Evolutionary conservation across 2,113 vertebrate species (phyloP), one percentile per base, ranked within the genome.

Genomic region (Sisor rabdophorus): DNA sequence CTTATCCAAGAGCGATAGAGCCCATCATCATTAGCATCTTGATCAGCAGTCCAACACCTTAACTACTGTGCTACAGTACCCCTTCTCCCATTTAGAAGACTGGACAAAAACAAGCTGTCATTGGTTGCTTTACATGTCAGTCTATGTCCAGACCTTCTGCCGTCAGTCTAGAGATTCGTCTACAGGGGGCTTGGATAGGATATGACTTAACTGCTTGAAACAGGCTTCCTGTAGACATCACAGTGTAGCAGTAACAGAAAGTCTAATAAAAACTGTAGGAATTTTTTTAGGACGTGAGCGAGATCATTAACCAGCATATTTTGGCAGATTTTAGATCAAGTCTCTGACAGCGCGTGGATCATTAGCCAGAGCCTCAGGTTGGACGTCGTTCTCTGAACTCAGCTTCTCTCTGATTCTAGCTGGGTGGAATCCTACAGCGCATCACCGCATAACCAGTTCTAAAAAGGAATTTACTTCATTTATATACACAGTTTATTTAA

Each of bases 281-380:
- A 17, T 44, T 44, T 53, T 44, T 53, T n/a, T 12, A 20, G 55
- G 59, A 7, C 1, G 47, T 53, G 44, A 52, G 32, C 30, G 40
- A 68, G 20, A 71, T 71, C 56, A 54, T 44, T 78, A 78, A 61
- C 22, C 30, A 63, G 47, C 40, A 52, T 63, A 71, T 36, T 63
- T 26, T 63, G 28, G 11, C 20, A 30, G 16, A 10, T 63, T 59
- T 44, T 54, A 0, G 2, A 9, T 47, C 0, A 40, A 50, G 56
- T 47, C 44, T 64, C 68, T 71, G 6, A 50, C 50, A n/a, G 56
- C 28, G 48, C 47, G 30, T 5, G 68, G 13, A 63, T 72, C 76
- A 63, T 78, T 78, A 78, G 58, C 7, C n/a, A 61, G 48, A 72
- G 59, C n/a, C 47, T 71, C 58, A 53, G 68, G 68, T 54, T 71